Percentiles rank a stretch among this genome's conserved stretches.
These are phyloP conservation scores for Cheirogaleus medius DNA, from an alignment of 2,113 vertebrate genomes.

Conservation along the genomic window DNA sequence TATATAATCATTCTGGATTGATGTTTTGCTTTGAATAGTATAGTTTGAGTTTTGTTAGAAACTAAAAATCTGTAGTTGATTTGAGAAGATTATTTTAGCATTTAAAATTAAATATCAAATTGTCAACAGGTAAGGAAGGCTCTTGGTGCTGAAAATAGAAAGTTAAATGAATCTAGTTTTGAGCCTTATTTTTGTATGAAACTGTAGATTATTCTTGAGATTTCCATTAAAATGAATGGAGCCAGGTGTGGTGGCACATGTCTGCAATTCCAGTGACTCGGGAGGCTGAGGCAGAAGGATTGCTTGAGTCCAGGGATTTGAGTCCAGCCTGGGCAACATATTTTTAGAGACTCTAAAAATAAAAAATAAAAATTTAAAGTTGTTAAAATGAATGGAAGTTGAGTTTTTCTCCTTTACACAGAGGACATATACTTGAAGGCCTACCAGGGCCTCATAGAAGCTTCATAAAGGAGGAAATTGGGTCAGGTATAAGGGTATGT, in stretches of 20 bases:
- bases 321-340: too few species aligned
- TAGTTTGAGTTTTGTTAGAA: slow-evolving; percentile 30
- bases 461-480: neutral
- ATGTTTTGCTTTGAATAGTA: neutral
- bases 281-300: too few species aligned
- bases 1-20: neutral
- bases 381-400: neutral
- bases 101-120: slow-evolving; percentile 29
- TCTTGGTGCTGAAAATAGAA: neutral
- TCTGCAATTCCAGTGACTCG: too few species aligned
- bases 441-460: neutral
- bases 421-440: neutral
- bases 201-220: neutral
- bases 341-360: too few species aligned
- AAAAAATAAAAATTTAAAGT: too few species aligned
- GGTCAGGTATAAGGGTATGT: neutral
- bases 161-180: neutral
- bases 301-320: too few species aligned
- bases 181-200: neutral
- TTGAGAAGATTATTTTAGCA: neutral
- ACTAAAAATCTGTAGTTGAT: neutral
- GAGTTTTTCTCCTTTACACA: neutral
- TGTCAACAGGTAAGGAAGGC: neutral
- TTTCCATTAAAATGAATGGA: neutral
- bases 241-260: too few species aligned